Percentiles rank a stretch among this genome's conserved stretches.
phyloP scores from a whole-genome alignment of 2,113 vertebrate species.

The Barnardius zonarius region DNA sequence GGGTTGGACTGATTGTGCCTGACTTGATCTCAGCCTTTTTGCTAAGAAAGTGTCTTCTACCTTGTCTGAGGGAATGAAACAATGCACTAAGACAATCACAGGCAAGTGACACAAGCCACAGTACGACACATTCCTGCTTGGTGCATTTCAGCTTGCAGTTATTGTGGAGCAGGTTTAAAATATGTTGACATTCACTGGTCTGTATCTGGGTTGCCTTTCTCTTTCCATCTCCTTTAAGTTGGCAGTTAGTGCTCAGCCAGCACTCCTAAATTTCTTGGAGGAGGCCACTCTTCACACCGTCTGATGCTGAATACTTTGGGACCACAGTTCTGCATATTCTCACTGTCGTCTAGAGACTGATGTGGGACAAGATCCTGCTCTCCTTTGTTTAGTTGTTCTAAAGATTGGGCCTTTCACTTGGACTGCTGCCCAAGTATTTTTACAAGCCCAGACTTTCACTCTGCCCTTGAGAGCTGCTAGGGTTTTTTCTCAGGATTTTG shows the following conservation, averaged over 20 bases:
- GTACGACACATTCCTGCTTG: background rate
- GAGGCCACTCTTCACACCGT: background rate
- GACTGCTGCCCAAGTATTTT: conserved; percentile 26
- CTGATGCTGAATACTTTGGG: background rate
- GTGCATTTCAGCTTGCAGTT: background rate
- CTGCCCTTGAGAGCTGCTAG: conserved; percentile 16
- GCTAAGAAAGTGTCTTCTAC: background rate
- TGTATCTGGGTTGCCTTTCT: background rate
- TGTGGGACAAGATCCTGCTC: background rate
- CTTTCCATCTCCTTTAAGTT: background rate
- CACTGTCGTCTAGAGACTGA: background rate
- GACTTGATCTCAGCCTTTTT: background rate
- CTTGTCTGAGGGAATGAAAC: background rate
- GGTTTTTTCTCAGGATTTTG: background rate
- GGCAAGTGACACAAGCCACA: background rate
- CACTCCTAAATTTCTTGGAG: background rate
- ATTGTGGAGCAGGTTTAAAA: background rate
- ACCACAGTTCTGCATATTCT: background rate
- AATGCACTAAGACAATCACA: background rate
- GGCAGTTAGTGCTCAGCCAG: background rate
- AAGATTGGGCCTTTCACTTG: background rate
- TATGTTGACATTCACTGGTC: background rate
- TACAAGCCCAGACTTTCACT: conserved; percentile 37
- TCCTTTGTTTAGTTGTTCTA: conserved; percentile 8
- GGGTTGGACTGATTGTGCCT: background rate